Evolutionary conservation across 2,888 invertebrate species (phyloP), one percentile per base, ranked within the genome.

Genomic region (Drosophila limbata): DNA sequence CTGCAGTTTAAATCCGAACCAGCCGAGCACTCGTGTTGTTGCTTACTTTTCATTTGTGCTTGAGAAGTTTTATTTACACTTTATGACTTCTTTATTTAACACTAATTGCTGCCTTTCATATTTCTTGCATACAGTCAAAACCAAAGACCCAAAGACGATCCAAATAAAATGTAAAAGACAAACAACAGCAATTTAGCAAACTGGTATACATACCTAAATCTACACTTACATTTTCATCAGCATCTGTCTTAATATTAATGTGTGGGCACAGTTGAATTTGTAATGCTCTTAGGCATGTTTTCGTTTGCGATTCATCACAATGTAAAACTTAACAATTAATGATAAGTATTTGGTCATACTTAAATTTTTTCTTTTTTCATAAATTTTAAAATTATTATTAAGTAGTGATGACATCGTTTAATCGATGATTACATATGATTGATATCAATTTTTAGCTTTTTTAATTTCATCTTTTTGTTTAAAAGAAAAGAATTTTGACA

Each of bases 61-160:
- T 60, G 42, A 72, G 68, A 71, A 77, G 79, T 79, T 69, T 79
- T 87, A 85, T 85, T 87, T 84, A 82, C 85, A 84, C 80, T 84
- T 87, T 84, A 87, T 85, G 80, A 84, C 74, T 87, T 85, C 84
- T 87, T 84, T 84, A 82, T 84, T 82, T 73, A 88, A 75, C 74
- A 72, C 88, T 84, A 84, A 84, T 84, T 84, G 88, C 80, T 84
- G 87, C 70, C 68, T 73, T 76, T 68, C 39, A 64, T 48, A 67
- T 33, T 37, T 40, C 45, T 21, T 28, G 47, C 61, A 55, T 40
- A 50, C 40, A 45, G 25, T 35, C 28, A 37, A 55, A 57, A 37
- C 21, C 48, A 51, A 48, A 28, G 42, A 56, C 57, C 62, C 48
- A 48, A 63, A 52, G 39, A 69, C 65, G 61, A 62, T 50, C 42